A percentile compares a stretch with the other conserved stretches of the same genome.
Evolutionary conservation across 2,888 invertebrate species (phyloP).

Genomic region (Harpalus rufipes): DNA sequence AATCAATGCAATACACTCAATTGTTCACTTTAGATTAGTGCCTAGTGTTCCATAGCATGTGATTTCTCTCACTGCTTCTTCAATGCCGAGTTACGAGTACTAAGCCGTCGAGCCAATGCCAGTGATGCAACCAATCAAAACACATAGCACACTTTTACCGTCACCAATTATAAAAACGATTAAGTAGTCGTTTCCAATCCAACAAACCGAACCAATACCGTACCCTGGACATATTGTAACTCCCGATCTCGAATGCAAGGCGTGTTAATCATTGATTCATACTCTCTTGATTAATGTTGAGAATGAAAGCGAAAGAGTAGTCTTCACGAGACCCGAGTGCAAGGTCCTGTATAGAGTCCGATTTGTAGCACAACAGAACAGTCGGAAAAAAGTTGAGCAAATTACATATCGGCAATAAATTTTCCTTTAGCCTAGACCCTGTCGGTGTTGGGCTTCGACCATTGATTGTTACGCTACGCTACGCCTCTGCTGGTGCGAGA

Average conservation of each 20-base stretch:
- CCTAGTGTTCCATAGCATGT: slow-evolving; percentile 18
- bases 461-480: neutral
- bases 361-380: slow-evolving; percentile 5
- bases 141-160: too few relatives aligned
- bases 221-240: too few relatives aligned
- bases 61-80: slow-evolving; percentile 40
- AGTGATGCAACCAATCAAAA: neutral
- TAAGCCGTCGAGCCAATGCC: neutral
- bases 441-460: neutral
- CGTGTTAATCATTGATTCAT: too few relatives aligned
- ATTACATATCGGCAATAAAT: slow-evolving; percentile 6
- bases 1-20: slow-evolving; percentile 55
- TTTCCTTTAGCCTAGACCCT: slow-evolving; percentile 5
- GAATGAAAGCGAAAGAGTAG: too few relatives aligned
- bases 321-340: too few relatives aligned
- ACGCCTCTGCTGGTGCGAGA: neutral
- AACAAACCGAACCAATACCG: too few relatives aligned
- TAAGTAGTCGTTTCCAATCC: too few relatives aligned
- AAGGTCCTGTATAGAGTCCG: neutral
- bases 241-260: too few relatives aligned
- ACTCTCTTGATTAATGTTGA: too few relatives aligned
- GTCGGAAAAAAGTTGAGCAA: slow-evolving; percentile 1
- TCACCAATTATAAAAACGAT: too few relatives aligned
- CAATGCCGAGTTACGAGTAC: neutral
- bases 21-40: slow-evolving; percentile 55